phyloP scores from a whole-genome alignment of 1,140 invertebrate genomes.

The Zophobas morio region DNA sequence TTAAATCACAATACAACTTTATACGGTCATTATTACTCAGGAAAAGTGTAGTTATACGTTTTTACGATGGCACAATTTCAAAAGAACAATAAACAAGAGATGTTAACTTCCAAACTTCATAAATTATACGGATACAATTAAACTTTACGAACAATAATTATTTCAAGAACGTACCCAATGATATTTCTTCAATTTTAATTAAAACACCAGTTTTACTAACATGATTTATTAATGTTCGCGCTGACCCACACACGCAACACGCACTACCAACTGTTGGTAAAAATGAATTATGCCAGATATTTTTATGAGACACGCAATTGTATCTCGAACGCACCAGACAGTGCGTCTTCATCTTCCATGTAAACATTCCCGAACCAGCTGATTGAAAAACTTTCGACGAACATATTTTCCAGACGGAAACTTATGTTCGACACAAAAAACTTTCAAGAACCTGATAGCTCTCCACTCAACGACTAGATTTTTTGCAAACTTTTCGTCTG shows the following conservation, averaged over 20 bases:
- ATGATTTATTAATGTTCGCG: slow-evolving; percentile 39
- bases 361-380: background rate
- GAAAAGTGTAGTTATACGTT: slow-evolving; percentile 31
- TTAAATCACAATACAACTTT: slow-evolving; percentile 34
- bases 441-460: no score
- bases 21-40: slow-evolving; percentile 15
- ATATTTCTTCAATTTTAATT: slow-evolving; percentile 42
- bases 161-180: slow-evolving; percentile 34
- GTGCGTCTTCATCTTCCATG: background rate
- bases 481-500: no score
- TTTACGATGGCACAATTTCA: slow-evolving; percentile 20
- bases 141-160: slow-evolving; percentile 37
- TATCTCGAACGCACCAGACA: slow-evolving; percentile 4
- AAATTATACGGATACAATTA: slow-evolving; percentile 37
- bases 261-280: slow-evolving; percentile 39
- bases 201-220: slow-evolving; percentile 39
- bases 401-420: background rate
- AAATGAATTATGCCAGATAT: slow-evolving; percentile 37
- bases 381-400: background rate
- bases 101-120: slow-evolving; percentile 39
- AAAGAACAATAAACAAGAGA: slow-evolving; percentile 34
- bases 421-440: no score
- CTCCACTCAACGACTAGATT: no score
- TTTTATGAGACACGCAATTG: slow-evolving; percentile 33
- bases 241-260: slow-evolving; percentile 40